These are phyloP conservation scores for Lonchura striata DNA, from an alignment of 2,113 vertebrate species.

Conservation along the genomic window DNA sequence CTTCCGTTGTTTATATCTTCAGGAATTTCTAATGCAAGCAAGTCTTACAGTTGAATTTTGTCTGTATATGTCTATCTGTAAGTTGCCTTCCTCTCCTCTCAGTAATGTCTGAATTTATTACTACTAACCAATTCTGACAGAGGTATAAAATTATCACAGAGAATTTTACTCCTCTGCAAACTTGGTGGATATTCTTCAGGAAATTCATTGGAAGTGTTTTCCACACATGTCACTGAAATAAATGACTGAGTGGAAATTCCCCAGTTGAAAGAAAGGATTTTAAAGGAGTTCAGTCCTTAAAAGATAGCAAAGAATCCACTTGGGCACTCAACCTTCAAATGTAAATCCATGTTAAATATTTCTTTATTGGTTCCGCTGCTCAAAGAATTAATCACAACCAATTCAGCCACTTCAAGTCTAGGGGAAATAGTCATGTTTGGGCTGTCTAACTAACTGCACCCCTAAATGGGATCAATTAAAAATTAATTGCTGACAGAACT, in stretches of 20 bases:
- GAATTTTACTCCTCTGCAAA: background rate
- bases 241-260: background rate
- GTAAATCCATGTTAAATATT: background rate
- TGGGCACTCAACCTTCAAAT: background rate
- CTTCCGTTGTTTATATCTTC: background rate
- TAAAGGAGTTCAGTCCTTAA: background rate
- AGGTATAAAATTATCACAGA: background rate
- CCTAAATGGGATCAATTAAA: background rate
- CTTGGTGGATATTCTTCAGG: background rate
- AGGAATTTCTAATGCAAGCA: constrained; percentile 12
- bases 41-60: background rate
- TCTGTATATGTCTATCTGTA: constrained; percentile 35
- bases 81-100: background rate
- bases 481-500: background rate
- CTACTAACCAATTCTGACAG: background rate
- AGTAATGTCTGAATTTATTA: background rate
- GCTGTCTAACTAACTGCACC: background rate
- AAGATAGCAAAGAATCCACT: background rate
- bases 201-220: background rate
- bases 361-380: background rate
- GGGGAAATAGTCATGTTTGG: background rate
- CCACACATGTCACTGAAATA: background rate
- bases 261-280: background rate
- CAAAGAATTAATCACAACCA: background rate
- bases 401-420: background rate